Conservation (phyloP, 1,140 invertebrate species). For the Diprion similis region DNA sequence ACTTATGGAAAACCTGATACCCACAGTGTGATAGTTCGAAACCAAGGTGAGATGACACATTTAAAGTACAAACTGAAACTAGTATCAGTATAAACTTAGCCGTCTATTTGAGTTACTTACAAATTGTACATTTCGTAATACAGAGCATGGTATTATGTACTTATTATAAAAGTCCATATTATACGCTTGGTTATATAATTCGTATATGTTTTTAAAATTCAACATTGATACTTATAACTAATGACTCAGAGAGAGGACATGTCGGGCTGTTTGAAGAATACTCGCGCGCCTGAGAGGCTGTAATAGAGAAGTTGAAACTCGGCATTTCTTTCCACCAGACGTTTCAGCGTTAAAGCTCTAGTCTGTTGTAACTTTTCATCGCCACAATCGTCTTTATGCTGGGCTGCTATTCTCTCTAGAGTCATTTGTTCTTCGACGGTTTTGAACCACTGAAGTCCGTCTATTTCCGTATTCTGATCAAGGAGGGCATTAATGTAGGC, state of each 20-base stretch:
- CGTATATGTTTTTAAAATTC: too few species aligned
- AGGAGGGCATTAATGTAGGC: conserved; percentile 76
- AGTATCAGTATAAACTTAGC: too few species aligned
- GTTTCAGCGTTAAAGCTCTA: conserved; percentile 87
- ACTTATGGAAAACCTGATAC: neutral
- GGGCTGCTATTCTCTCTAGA: conserved; percentile 50
- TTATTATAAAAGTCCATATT: too few species aligned
- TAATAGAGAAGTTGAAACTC: conserved; percentile 93
- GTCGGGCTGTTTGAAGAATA: conserved; percentile 81
- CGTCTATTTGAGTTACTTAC: too few species aligned
- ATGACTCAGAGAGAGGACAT: neutral
- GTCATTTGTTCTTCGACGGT: conserved; percentile 81
- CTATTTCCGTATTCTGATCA: conserved; percentile 81
- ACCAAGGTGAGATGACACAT: too few species aligned
- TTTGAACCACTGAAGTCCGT: conserved; percentile 95
- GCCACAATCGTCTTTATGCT: conserved; percentile 55
- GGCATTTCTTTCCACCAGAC: conserved; percentile 81
- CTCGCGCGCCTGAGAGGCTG: conserved; percentile 90
- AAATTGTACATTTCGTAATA: neutral
- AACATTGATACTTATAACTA: conserved; percentile 27
- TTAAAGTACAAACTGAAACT: too few species aligned
- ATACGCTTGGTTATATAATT: too few species aligned
- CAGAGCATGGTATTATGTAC: neutral
- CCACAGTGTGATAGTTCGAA: neutral
- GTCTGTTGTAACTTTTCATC: conserved; percentile 94